Base-by-base conservation (phyloP, 2,113 vertebrate genomes). In the Alethe castanea region DNA sequence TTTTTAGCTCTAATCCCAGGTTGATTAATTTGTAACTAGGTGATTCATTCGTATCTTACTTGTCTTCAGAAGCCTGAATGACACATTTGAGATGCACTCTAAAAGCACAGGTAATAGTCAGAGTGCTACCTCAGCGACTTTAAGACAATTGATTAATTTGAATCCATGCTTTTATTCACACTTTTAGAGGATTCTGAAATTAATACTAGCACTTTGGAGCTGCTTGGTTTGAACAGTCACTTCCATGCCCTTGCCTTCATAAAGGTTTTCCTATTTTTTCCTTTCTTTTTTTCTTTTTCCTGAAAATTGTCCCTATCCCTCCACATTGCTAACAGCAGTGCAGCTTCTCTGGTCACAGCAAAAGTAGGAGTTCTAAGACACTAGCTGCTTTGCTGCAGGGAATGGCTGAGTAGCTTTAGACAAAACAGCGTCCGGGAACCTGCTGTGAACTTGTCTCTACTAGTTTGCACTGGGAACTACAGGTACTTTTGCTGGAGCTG, bases 101-200 rank as follows among this genome's bases (percentile, higher is more conserved):
- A 96, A 97, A 96, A 95, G 95, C 92, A 92, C 86, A 95, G 79
- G 87, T 96, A 96, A 94, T 96, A 96, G 94, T 94, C 93, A 82
- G 86, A 92, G 93, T 92, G 86, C 90, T 83, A 92, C 88, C 88
- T 96, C 92, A 96, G 88, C 93, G 88, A 86, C 83, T 96, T 95
- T 94, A 86, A 95, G 92, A 94, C 93, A 88, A 90, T 84, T 96
- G 79, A 95, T 96, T 97, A 93, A 95, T 96, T 94, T 96, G 86
- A 95, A 96, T 88, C 94, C 93, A 94, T 80, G 78, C 90, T 95
- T 92, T 97, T 95, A 67, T 94, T 93, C 74, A 77, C 35, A 59
- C 0, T 4, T 93, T 92, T 88, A 95, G 96, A 92, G 59, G 79
- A 62, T 81, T 95, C 71, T 93, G 79, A 93, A 94, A 93, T 76